Evolutionary conservation across 2,888 invertebrate genomes (phyloP), one percentile per base, ranked within the genome.

Genomic region (Scelioninae gen. 2): DNA sequence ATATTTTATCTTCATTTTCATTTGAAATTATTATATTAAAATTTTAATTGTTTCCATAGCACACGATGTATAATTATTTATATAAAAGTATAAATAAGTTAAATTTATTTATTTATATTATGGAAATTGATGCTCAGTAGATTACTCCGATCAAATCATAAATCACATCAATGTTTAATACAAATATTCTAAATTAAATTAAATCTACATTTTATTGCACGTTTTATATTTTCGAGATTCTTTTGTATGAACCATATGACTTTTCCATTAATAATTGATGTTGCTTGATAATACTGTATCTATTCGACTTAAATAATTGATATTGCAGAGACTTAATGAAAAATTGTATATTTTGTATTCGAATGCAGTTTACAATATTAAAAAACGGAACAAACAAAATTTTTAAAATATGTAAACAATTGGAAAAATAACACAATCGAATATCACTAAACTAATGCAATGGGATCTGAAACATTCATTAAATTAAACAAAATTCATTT

Each of bases 1-100:
- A 65, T 70, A 70, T 6, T 64, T 35, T 41, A 60, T 5, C 33
- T 52, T 31, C 69, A 64, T n/a, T n/a, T n/a, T n/a, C n/a, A n/a
- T n/a, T n/a, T n/a, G n/a, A n/a, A n/a, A n/a, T n/a, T n/a, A n/a
- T n/a, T n/a, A n/a, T n/a, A n/a, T n/a, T n/a, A n/a, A n/a, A n/a
- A n/a, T n/a, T n/a, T n/a, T n/a, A n/a, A n/a, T n/a, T n/a, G n/a
- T n/a, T n/a, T n/a, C n/a, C n/a, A n/a, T n/a, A n/a, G n/a, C n/a
- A 31, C 9, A 31, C 10, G 10, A 9, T 31, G 9, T 6, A 31
- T 31, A 6, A 31, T 31, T 9, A 9, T 31, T 31, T 7, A 31
- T 11, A 11, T 35, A 11, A 39, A 15, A 39, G 16, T 16, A 11
- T 22, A 22, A 39, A 39, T 39, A 11, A 39, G 16, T 16, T 7